Evolutionary conservation across 2,888 invertebrate genomes (phyloP).

Genomic region (Gastrophysa polygoni): DNA sequence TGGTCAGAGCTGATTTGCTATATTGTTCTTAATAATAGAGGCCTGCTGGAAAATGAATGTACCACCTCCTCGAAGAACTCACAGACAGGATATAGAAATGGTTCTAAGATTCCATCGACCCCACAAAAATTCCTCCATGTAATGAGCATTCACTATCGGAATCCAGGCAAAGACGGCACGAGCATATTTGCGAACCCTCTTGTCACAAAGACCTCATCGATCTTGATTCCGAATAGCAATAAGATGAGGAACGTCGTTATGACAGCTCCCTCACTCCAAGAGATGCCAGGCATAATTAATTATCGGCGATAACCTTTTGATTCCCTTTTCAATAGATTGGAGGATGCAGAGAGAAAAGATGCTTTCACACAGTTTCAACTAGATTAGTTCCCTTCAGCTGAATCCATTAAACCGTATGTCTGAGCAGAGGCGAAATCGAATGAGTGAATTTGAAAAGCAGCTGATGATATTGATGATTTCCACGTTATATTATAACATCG

Average conservation of each 20-base stretch:
- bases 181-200: background rate
- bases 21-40: too few species aligned
- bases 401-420: background rate
- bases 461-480: background rate
- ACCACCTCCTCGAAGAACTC: too few species aligned
- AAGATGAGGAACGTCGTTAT: background rate
- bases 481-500: too few species aligned
- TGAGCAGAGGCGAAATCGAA: background rate
- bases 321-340: background rate
- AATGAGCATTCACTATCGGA: too few species aligned
- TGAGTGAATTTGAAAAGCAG: background rate
- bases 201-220: background rate
- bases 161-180: too few species aligned
- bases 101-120: too few species aligned
- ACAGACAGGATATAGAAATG: too few species aligned
- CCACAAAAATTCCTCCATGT: too few species aligned
- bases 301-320: constrained; percentile 1
- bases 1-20: too few species aligned
- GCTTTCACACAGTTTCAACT: background rate
- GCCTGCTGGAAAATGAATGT: too few species aligned
- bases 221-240: background rate
- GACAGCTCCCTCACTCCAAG: background rate
- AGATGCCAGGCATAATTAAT: constrained; percentile 11
- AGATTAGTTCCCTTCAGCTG: background rate
- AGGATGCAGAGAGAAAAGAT: background rate